Evolutionary conservation across 2,888 invertebrate species (phyloP), one percentile per base, ranked within the genome.

Genomic region (Catocala nupta): DNA sequence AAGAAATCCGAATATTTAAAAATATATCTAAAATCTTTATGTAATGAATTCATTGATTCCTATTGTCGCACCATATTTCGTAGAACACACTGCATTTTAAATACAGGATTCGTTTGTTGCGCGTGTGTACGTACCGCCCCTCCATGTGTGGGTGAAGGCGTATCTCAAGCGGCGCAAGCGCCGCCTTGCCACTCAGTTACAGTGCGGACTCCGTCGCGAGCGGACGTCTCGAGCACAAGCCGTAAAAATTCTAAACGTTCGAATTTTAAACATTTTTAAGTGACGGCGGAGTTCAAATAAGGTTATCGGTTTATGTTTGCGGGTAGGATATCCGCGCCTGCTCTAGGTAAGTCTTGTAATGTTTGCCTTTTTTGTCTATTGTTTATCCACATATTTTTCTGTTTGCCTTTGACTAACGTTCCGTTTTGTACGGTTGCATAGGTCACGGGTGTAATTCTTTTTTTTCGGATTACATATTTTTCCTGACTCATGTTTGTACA

Each of bases 281-380:
- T 89, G 88, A 81, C 82, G 83, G 82, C 82, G 78, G 78, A 86
- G 89, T 90, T 90, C 86, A 89, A 90, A 89, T 84, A 89, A 84
- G 86, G 87, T 90, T 91, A 90, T 89, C 90, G 86, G 80, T 81
- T 82, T 80, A 76, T 86, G 86, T 88, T 88, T 84, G 83, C 85
- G 82, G 84, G 82, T 85, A 87, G 91, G 90, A 90, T 91, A 90
- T 89, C 88, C 86, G 82, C 70, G 79, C 81, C 80, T 75, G 81
- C 83, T 78, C 68, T 71, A 83, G 88, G 90, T 90, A 70, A 89
- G 89, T 88, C 81, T 83, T 77, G 80, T 81, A 83, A 84, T 86
- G 77, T 85, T 84, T 85, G 73, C 78, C 73, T 71, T 84, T 83
- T 81, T 83, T 70, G 75, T 75, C 67, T 68, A 73, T 80, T 79